Conservation (phyloP, 2,797 vertebrate genomes). For the Nyctalus aviator region DNA sequence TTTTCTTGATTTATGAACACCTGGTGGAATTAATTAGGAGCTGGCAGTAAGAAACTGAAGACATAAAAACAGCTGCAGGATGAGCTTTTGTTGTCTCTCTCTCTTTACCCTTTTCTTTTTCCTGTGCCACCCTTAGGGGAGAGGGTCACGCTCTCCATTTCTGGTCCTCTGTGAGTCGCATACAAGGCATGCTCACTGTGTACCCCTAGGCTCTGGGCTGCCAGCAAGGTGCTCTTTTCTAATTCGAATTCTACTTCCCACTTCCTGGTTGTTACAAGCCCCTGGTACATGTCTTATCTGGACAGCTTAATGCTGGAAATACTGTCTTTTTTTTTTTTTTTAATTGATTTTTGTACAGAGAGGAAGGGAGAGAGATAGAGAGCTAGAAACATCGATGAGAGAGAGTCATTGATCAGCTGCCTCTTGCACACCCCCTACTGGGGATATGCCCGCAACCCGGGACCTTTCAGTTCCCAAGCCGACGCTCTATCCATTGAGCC, state of each 20-base stretch:
- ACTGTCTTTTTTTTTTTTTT: too few relatives aligned
- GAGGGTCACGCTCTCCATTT: background rate
- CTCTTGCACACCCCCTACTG: too few relatives aligned
- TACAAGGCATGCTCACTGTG: background rate
- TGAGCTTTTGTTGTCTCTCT: background rate
- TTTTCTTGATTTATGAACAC: conserved; percentile 19
- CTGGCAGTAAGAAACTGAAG: background rate
- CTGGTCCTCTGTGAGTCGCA: background rate
- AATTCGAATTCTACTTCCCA: conserved; percentile 31
- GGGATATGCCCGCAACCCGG: too few relatives aligned
- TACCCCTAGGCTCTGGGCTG: background rate
- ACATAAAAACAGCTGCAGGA: background rate
- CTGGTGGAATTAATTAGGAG: conserved; percentile 42
- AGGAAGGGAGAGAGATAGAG: too few relatives aligned
- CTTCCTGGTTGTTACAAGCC: background rate
- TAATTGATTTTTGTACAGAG: too few relatives aligned
- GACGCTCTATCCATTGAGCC: too few relatives aligned
- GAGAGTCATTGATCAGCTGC: too few relatives aligned
- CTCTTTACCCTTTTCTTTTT: background rate
- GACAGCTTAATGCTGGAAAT: conserved; percentile 39
- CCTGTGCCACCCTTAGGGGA: background rate
- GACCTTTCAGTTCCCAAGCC: too few relatives aligned
- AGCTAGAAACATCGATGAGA: too few relatives aligned
- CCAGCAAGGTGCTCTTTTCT: conserved; percentile 2
- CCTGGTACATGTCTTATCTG: conserved; percentile 9